Base-by-base conservation (phyloP, 2,888 invertebrate species). In the Tachina grossa region DNA sequence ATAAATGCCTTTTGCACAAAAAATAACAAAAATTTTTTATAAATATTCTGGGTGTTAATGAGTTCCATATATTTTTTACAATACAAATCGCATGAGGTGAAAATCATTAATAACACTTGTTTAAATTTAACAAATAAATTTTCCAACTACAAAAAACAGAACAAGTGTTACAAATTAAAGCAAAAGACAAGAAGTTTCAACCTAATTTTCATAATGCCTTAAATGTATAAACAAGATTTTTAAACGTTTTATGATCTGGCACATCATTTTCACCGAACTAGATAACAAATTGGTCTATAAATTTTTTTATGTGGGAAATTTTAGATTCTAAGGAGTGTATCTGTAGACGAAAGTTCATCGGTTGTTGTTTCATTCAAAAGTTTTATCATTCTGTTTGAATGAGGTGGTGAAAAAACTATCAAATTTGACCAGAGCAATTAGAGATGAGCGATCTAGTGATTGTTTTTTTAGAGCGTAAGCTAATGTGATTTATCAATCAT, bases 131-230 rank as follows among this genome's bases (percentile, higher is more conserved):
- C 8, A 63, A 51, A 61, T 63, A 41, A 63, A 75, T 57, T 76
- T 66, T 57, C 31, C 10, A 22, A 76, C 31, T 43, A 76, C 63
- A 65, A 53, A 65, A 66, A 53, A 39, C 76, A 76, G 76, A 76
- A 51, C 74, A 63, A 51, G 61, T 63, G 61, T 14, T 31, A 31
- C 31, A 31, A 31, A 31, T 31, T 31, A 43, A 49, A 19, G n/a
- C 11, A 59, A 49, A 49, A 19, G 9, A n/a, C 16, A 31, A 13
- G 3, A 72, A 53, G 45, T 11, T 16, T 31, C 43, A 43, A 53
- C 53, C 75, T n/a, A 65, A 65, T 43, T 75, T 75, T 19, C n/a
- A 13, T 16, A 9, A 59, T 47, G 39, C 16, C 49, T 22, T 13
- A 14, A 53, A 53, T 69, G 41, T 41, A 39, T 69, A 69, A 69